phyloP scores from a whole-genome alignment of 2,113 vertebrate genomes.

The Corythoichthys haematopterus region DNA sequence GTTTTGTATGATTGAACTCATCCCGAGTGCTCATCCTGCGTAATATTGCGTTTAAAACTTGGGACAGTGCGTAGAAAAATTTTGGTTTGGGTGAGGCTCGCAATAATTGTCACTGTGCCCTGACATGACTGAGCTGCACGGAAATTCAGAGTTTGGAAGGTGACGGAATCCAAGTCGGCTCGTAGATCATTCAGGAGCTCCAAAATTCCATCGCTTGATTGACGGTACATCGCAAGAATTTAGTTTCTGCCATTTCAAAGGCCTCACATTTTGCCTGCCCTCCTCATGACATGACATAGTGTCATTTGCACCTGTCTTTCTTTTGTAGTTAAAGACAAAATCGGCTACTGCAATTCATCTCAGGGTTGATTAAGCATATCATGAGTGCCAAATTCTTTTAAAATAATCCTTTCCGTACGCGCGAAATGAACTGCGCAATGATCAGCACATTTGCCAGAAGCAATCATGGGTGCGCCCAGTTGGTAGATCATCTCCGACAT shows the following conservation, averaged over 20 bases:
- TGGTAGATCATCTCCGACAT: not conserved
- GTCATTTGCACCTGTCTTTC: not conserved
- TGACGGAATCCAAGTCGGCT: not conserved
- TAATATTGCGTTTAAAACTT: too few relatives aligned
- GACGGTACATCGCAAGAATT: not conserved
- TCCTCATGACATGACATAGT: not conserved
- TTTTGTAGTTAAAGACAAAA: too few relatives aligned
- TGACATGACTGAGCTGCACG: too few relatives aligned
- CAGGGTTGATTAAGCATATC: not conserved
- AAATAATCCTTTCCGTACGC: too few relatives aligned
- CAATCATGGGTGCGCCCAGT: not conserved
- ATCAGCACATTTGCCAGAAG: not conserved
- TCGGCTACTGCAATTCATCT: not conserved
- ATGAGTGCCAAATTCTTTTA: not conserved
- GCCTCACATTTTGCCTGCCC: not conserved
- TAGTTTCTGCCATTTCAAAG: not conserved
- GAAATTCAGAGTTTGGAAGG: too few relatives aligned
- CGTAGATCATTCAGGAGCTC: not conserved
- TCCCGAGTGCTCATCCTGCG: too few relatives aligned
- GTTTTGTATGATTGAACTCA: too few relatives aligned
- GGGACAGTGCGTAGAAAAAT: too few relatives aligned
- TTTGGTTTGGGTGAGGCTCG: too few relatives aligned
- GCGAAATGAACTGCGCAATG: too few relatives aligned
- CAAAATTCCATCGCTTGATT: not conserved
- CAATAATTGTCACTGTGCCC: too few relatives aligned